Percentiles rank a stretch among this genome's conserved stretches.
These are phyloP conservation scores for Probosciger aterrimus DNA, from an alignment of 2,113 vertebrate genomes.

Conservation along the genomic window DNA sequence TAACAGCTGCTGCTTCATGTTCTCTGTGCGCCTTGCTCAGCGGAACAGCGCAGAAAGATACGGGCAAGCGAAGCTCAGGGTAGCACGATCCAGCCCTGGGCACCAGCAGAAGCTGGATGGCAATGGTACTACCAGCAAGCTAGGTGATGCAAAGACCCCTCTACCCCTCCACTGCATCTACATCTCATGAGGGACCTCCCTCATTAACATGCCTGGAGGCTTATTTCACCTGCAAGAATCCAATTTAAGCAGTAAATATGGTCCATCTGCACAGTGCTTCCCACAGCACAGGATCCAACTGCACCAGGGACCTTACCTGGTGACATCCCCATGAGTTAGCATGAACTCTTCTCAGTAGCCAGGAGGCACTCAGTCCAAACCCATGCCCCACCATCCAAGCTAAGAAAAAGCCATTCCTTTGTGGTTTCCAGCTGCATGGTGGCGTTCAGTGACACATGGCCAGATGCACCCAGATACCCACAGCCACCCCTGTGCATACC, in stretches of 20 bases:
- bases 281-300: background rate
- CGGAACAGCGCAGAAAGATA: background rate
- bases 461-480: background rate
- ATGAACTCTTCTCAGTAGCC: accelerated
- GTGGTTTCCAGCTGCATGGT: accelerated
- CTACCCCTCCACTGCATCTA: background rate
- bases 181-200: background rate
- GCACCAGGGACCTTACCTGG: background rate
- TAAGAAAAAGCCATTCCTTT: background rate
- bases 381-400: background rate
- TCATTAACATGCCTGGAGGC: background rate
- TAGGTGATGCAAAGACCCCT: background rate
- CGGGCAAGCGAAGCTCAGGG: background rate
- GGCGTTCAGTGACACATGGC: background rate
- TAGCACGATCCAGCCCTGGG: background rate
- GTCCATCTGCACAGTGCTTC: background rate
- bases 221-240: background rate
- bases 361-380: background rate
- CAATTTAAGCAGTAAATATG: background rate
- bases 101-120: background rate
- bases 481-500: background rate
- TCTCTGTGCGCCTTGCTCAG: conserved; percentile 5
- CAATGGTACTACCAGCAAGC: background rate
- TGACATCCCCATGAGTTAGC: background rate
- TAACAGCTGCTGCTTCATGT: conserved; percentile 42